phyloP scores from a whole-genome alignment of 2,797 vertebrate species.

The Micrastur ruficollis region DNA sequence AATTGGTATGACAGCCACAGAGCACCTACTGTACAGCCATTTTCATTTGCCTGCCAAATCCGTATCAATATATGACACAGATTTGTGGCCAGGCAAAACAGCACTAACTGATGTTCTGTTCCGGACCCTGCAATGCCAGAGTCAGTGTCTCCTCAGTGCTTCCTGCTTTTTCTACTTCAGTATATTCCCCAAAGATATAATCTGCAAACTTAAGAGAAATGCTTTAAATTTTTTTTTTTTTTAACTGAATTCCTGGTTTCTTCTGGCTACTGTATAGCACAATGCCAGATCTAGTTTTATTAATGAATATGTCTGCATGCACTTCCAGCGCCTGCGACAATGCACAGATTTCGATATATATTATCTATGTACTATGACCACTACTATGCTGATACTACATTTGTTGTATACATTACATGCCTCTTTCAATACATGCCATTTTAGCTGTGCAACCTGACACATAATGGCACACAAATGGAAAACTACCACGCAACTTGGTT shows the following conservation, averaged over 20 bases:
- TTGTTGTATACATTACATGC: not conserved
- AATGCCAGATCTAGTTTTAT: not conserved
- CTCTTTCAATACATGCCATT: not conserved
- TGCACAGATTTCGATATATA: not conserved
- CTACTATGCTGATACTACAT: not conserved
- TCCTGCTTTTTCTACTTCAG: not conserved
- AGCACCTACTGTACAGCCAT: not conserved
- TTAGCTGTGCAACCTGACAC: not conserved
- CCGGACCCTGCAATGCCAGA: not conserved
- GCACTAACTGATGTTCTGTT: too few species aligned
- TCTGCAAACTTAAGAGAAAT: not conserved
- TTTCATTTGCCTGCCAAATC: not conserved
- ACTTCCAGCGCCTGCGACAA: not conserved
- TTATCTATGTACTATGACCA: not conserved
- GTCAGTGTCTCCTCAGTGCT: not conserved
- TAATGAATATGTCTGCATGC: too few species aligned
- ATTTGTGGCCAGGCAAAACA: not conserved
- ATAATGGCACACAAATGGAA: not conserved
- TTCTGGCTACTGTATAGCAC: not conserved
- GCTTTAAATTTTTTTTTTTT: not conserved
- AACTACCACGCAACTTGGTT: not conserved
- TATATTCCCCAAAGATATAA: not conserved
- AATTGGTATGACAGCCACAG: not conserved
- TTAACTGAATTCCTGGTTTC: not conserved
- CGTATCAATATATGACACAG: fast-evolving